Evolutionary conservation across 2,888 invertebrate genomes (phyloP).

Genomic region (Caenorhabditis japonica): DNA sequence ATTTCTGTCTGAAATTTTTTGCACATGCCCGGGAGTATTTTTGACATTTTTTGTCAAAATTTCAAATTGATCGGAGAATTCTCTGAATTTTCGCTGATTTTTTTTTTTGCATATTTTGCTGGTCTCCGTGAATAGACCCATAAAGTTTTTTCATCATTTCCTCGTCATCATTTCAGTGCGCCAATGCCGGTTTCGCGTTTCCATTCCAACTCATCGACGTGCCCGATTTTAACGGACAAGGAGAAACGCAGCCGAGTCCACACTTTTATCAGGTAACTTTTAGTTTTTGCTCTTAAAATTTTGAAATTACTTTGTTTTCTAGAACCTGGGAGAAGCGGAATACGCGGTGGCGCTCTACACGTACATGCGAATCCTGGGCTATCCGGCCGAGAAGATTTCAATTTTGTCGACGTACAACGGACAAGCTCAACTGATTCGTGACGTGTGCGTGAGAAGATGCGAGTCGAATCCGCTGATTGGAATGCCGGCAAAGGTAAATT

Average conservation of each 20-base stretch:
- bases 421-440: slow-evolving; percentile 95
- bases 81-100: no score
- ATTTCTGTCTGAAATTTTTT: no score
- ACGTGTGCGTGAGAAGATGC: slow-evolving; percentile 91
- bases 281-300: background rate
- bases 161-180: slow-evolving; percentile 79
- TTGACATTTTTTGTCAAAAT: no score
- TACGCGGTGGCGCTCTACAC: slow-evolving; percentile 97
- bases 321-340: slow-evolving; percentile 84
- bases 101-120: no score
- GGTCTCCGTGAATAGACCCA: no score
- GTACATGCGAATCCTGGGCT: slow-evolving; percentile 97
- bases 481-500: slow-evolving; percentile 86
- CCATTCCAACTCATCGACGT: slow-evolving; percentile 97
- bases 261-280: slow-evolving; percentile 91
- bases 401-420: slow-evolving; percentile 99
- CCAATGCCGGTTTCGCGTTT: slow-evolving; percentile 91
- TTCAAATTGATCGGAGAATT: no score
- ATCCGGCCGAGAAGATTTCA: slow-evolving; percentile 95
- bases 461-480: slow-evolving; percentile 95
- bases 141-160: no score
- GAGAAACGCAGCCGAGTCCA: slow-evolving; percentile 96
- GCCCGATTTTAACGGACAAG: slow-evolving; percentile 93
- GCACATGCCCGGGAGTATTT: no score
- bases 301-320: slow-evolving; percentile 12